These are phyloP conservation scores for Drosophila punjabiensis DNA, from an alignment of 1,140 invertebrate genomes.

Conservation along the genomic window DNA sequence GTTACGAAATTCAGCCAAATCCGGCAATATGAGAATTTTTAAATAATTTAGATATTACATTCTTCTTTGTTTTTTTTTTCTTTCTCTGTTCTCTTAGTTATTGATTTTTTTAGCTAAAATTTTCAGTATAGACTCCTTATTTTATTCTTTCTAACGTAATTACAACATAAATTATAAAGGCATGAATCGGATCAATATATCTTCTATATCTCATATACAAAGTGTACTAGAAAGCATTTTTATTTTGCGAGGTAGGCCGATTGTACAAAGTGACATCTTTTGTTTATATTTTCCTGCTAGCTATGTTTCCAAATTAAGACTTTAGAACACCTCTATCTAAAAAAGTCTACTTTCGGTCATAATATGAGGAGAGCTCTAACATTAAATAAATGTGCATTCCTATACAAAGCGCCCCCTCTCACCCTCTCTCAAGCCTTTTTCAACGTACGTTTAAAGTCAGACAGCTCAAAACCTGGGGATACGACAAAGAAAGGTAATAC, in stretches of 20 bases:
- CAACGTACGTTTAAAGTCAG: background rate
- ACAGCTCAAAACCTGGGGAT: background rate
- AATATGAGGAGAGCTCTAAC: background rate
- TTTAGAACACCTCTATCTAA: background rate
- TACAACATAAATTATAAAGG: background rate
- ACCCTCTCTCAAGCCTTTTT: background rate
- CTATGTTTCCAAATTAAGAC: background rate
- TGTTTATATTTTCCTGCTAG: background rate
- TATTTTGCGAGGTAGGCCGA: background rate
- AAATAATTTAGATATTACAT: background rate
- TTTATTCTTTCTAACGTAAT: background rate
- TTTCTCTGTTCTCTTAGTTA: background rate
- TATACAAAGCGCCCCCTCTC: background rate
- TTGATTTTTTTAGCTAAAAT: background rate
- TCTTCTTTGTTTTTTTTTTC: background rate
- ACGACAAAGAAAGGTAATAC: background rate
- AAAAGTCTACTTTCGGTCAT: background rate
- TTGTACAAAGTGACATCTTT: background rate
- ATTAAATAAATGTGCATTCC: background rate
- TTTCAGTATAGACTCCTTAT: too few species aligned
- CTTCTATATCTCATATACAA: background rate
- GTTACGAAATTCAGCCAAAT: slow-evolving; percentile 13
- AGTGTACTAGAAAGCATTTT: background rate
- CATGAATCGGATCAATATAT: background rate
- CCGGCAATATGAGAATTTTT: background rate